Conservation (phyloP, 2,888 invertebrate species). For the Brachycybe producta region DNA sequence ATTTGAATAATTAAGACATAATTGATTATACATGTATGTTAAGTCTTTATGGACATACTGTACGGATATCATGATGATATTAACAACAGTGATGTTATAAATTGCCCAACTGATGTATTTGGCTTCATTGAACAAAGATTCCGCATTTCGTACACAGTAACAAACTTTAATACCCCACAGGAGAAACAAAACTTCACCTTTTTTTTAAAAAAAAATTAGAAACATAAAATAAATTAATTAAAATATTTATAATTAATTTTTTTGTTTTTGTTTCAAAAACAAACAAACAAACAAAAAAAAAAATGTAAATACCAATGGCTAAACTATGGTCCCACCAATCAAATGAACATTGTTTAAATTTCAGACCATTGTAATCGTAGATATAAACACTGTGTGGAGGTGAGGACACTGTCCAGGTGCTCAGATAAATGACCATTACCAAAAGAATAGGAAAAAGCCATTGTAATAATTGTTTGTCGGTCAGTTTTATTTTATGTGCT, state of each 20-base stretch:
- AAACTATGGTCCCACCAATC: constrained; percentile 93
- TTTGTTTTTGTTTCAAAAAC: not conserved
- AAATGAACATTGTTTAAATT: constrained; percentile 78
- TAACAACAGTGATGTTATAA: constrained; percentile 85
- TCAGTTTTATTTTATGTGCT: constrained; percentile 79
- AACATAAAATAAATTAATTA: not conserved
- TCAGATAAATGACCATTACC: constrained; percentile 73
- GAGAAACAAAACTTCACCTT: constrained; percentile 36
- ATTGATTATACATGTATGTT: no score
- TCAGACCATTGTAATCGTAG: constrained; percentile 53
- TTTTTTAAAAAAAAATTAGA: no score
- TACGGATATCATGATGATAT: constrained; percentile 80
- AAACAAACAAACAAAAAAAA: not conserved
- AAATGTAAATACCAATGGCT: constrained; percentile 52
- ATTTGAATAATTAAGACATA: no score
- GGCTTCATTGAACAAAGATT: constrained; percentile 85
- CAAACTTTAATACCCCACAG: constrained; percentile 38
- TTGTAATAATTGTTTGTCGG: constrained; percentile 79
- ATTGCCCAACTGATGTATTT: constrained; percentile 84
- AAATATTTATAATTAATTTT: constrained; percentile 6
- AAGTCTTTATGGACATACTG: constrained; percentile 75
- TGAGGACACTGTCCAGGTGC: constrained; percentile 79
- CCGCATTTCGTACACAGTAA: constrained; percentile 52
- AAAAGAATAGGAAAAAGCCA: constrained; percentile 87
- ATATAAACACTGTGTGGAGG: constrained; percentile 71